Base-by-base conservation (phyloP, 2,113 vertebrate genomes). In the Esox niger region DNA sequence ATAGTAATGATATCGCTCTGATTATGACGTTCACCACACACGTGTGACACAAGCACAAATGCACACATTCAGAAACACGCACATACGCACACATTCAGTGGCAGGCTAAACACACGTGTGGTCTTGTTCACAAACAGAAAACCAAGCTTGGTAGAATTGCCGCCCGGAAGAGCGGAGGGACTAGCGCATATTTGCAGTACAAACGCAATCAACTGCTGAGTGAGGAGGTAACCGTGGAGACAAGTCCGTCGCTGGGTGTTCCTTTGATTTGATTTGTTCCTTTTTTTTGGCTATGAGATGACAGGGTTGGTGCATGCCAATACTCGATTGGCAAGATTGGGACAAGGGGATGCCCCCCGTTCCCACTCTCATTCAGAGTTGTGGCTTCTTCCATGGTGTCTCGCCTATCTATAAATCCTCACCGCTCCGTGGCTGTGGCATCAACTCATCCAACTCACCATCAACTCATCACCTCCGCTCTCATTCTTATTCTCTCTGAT, bases 141-240 rank as follows among this genome's bases (percentile, higher is more conserved):
- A 91, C 94, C 74, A 93, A 93, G 81, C 93, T 98, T 21, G 94
- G 93, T 79, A 93, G 95, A 82, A 95, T 97, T 86, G 88, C 73
- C 0, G 94, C 91, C 5, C 90, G 93, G 70, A 97, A 96, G 89
- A 97, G 84, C 1, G 91, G 93, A 74, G 95, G 93, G 0, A 86
- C 94, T 70, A 95, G 91, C 13, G 94, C 94, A 73, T 96, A 94
- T 90, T 93, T 96, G 93, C 94, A 94, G 89, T 95, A 94, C 91
- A 97, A 98, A 90, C 83, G 88, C 68, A 96, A 93, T 6, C 92
- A 89, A 77, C 86, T 94, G 82, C 91, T 94, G 84, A 90, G 81
- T 66, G 90, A 93, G 75, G 92, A 92, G 94, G 95, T 98, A 93
- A 87, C 46, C 59, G 15, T 56, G 77, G 73, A 71, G 21, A 54